A percentile compares a stretch with the other conserved stretches of the same genome.
Evolutionary conservation across 2,113 vertebrate species (phyloP).

Genomic region (Sinocyclocheilus grahami): DNA sequence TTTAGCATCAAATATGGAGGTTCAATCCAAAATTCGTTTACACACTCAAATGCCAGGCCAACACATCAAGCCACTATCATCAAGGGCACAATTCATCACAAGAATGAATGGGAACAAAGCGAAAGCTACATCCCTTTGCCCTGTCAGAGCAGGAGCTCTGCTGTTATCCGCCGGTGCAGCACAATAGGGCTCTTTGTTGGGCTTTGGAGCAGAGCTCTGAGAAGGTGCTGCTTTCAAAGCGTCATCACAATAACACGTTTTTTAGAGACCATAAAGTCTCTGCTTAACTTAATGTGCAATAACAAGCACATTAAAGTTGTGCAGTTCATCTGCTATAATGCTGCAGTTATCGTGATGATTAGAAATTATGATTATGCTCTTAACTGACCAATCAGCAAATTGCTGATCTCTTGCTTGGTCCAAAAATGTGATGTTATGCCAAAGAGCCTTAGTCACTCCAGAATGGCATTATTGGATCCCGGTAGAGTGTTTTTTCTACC

Average conservation of each 20-base stretch:
- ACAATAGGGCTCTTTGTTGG: constrained; percentile 35
- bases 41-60: constrained; percentile 20
- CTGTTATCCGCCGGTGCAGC: background rate
- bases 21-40: constrained; percentile 16
- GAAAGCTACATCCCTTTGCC: background rate
- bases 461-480: background rate
- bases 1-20: background rate
- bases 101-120: constrained; percentile 30
- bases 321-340: background rate
- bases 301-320: background rate
- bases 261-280: background rate
- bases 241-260: constrained; percentile 11
- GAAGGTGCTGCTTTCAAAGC: background rate
- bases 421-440: background rate
- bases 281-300: background rate
- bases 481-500: background rate
- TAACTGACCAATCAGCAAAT: background rate
- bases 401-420: background rate
- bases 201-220: background rate
- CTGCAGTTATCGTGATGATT: background rate
- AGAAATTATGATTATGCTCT: background rate
- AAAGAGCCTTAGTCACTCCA: background rate
- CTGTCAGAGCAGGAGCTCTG: background rate
- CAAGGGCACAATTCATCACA: constrained; percentile 21
- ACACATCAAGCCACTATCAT: constrained; percentile 11